Evolutionary conservation across 2,888 invertebrate genomes (phyloP), one percentile per base, ranked within the genome.

Genomic region (Clivina fossor): DNA sequence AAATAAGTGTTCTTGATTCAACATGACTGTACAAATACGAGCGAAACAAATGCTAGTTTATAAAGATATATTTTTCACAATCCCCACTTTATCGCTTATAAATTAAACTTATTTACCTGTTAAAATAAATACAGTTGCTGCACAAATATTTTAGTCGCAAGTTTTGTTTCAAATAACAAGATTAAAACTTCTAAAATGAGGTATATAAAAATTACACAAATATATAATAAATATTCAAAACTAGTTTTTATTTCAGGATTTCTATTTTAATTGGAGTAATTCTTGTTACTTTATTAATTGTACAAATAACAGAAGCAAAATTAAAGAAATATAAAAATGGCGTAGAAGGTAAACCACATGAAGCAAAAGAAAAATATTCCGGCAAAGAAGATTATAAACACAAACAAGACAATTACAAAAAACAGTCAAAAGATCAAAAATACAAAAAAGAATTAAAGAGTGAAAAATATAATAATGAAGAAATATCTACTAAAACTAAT

Each of bases 291-390:
- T 26, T 53, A 44, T 41, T 53, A 28, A 13, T 44, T 24, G 20
- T 43, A 11, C 26, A 26, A 11, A 24, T 13, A 9, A 20, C 47
- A 11, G 33, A 47, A 44, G 44, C 44, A 33, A 49, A 49, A 40
- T 38, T 18, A 2, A 49, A 53, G 11, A 44, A 53, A 11, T 9
- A 37, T 16, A 35, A 26, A 26, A 41, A 44, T 35, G 53, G 53
- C n/a, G 7, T 53, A 11, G 53, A 53, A 53, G 53, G 53, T 1
- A 53, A 44, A 28, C 44, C 44, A 28, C 35, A 35, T 2, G 53
- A 53, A 53, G 53, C 53, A n/a, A 53, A 53, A 35, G 28, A 53
- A 35, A 53, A 37, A 19, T 53, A 53, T 19, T 37, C 53, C 5
- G 33, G 33, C 28, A 44, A 44, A 44, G 44, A 44, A 19, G 44